These are phyloP conservation scores for Artemia sinica DNA, from an alignment of 2,888 invertebrate genomes.

Conservation along the genomic window DNA sequence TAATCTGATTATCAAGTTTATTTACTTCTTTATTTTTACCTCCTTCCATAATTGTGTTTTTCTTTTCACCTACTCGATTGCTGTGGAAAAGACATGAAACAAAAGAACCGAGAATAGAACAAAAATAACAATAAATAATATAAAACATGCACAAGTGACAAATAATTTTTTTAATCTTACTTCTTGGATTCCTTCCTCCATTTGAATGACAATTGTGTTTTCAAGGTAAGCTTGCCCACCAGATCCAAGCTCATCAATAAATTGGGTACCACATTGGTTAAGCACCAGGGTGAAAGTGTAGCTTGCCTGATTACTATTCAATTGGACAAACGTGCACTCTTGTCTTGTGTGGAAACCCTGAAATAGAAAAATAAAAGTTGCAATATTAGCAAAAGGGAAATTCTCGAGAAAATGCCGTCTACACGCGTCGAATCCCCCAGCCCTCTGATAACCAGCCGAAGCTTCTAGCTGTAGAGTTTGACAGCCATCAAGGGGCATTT, in stretches of 20 bases:
- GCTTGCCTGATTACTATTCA: slow-evolving; percentile 48
- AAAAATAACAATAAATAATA: not conserved
- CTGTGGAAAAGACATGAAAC: not conserved
- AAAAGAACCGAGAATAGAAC: not conserved
- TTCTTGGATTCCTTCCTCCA: slow-evolving; percentile 53
- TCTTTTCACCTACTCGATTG: not conserved
- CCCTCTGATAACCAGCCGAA: too few relatives aligned
- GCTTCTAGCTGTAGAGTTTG: too few relatives aligned
- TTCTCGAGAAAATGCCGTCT: not conserved
- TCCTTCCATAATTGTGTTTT: not conserved
- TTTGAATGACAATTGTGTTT: slow-evolving; percentile 56
- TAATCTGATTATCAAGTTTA: too few relatives aligned
- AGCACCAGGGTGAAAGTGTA: slow-evolving; percentile 55
- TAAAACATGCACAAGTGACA: not conserved
- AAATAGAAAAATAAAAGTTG: slow-evolving; percentile 19
- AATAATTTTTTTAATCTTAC: slow-evolving; percentile 25
- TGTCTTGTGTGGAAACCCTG: slow-evolving; percentile 44
- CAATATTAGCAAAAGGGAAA: not conserved
- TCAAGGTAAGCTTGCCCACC: slow-evolving; percentile 58
- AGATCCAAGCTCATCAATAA: slow-evolving; percentile 53
- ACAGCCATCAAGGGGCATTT: too few relatives aligned
- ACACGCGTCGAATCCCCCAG: too few relatives aligned
- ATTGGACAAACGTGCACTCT: slow-evolving; percentile 52
- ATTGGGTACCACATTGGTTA: slow-evolving; percentile 58
- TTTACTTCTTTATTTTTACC: too few relatives aligned